Base-by-base conservation (phyloP, 2,888 invertebrate species). In the Drosophila anomalata region DNA sequence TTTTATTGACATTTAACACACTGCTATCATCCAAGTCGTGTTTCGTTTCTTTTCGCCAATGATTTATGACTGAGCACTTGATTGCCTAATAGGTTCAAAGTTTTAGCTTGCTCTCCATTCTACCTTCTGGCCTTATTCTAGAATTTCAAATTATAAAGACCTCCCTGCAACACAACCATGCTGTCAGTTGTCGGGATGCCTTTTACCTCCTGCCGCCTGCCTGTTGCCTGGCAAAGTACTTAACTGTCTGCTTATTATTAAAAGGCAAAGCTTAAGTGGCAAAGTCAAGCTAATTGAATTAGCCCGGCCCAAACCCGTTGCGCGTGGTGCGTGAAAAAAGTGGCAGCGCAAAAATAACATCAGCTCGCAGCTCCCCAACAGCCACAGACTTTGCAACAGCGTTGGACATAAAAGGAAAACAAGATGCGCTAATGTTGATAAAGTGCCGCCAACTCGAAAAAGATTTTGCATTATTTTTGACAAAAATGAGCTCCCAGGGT, bases 241-340 rank as follows among this genome's bases (percentile, higher is more conserved):
- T 85, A 79, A 78, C 79, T 67, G 81, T 82, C 81, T 82, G 80
- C 80, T 82, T 82, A 77, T 82, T 82, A 82, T 85, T 82, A 82
- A 82, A 73, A 86, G 83, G 86, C 78, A 80, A 65, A 78, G 82
- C 83, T 82, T 83, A 82, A 82, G 82, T 86, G 83, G 80, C 84
- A 86, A 80, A 82, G 86, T 86, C 83, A 83, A 80, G 86, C 80
- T 85, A 82, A 82, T 82, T 82, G 83, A 82, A 82, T 82, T 82
- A 82, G 78, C 83, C 80, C 79, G 76, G 78, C 71, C 74, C 83
- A 73, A 67, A 36, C 29, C 42, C 31, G 33, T 50, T 74, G 77
- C 63, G 79, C 79, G 72, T 71, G 83, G 69, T 77, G 83, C 86
- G 82, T 75, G 75, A 79, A 85, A 80, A 85, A 78, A 75, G 78